A percentile compares a stretch with the other conserved stretches of the same genome.
phyloP scores from a whole-genome alignment of 2,113 vertebrate species.

The Leptobrachium leishanense region DNA sequence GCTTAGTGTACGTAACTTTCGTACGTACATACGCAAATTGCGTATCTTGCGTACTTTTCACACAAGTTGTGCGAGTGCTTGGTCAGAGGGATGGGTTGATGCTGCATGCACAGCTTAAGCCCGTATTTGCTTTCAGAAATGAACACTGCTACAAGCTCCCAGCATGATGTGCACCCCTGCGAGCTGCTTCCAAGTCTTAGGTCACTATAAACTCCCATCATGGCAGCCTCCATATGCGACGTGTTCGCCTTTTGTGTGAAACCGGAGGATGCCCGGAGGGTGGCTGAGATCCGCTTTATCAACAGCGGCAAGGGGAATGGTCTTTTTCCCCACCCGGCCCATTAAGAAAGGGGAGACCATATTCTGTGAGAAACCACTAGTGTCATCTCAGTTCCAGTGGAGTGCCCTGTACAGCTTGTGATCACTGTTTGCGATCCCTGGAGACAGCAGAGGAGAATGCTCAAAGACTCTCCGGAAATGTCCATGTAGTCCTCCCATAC shows the following conservation, averaged over 20 bases:
- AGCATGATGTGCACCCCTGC: not conserved
- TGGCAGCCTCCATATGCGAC: constrained; percentile 89
- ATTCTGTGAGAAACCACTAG: constrained; percentile 85
- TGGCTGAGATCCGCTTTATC: constrained; percentile 83
- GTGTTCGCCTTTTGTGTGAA: constrained; percentile 81
- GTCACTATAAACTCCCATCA: constrained; percentile 69
- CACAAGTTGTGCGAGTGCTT: too few relatives aligned
- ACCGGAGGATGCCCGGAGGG: constrained; percentile 59
- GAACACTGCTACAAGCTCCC: too few relatives aligned
- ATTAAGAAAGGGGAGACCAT: constrained; percentile 87
- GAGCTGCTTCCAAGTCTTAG: constrained; percentile 61
- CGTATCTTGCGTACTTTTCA: too few relatives aligned
- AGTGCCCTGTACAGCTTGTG: constrained; percentile 94
- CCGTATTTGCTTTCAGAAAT: too few relatives aligned
- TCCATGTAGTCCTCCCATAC: constrained; percentile 78
- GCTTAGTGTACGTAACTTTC: too few relatives aligned
- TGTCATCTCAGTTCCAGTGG: constrained; percentile 93
- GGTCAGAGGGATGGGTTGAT: too few relatives aligned
- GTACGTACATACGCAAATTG: too few relatives aligned
- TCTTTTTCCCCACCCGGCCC: constrained; percentile 83
- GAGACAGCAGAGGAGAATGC: constrained; percentile 93
- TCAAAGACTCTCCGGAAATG: constrained; percentile 79
- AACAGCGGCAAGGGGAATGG: constrained; percentile 90
- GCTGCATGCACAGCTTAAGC: too few relatives aligned
- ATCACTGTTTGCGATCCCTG: constrained; percentile 88